Percentiles rank a stretch among this genome's conserved stretches.
These are phyloP conservation scores for Phorcus lineatus DNA, from an alignment of 2,888 invertebrate genomes.

Conservation along the genomic window DNA sequence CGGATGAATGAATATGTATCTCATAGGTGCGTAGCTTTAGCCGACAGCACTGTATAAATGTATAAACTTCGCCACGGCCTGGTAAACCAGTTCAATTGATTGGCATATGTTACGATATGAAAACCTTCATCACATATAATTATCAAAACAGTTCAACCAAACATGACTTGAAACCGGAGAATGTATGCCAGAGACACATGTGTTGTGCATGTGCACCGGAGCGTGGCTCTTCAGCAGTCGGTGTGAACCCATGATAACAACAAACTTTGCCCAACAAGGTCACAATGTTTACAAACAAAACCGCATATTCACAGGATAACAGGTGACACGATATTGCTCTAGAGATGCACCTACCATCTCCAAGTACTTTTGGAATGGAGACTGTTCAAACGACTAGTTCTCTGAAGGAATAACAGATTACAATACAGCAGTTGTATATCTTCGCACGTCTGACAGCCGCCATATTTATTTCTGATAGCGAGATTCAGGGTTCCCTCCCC, in stretches of 20 bases:
- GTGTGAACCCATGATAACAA: too few relatives aligned
- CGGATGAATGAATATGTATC: too few relatives aligned
- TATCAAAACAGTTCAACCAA: not conserved
- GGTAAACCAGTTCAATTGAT: too few relatives aligned
- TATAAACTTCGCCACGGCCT: too few relatives aligned
- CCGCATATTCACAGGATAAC: not conserved
- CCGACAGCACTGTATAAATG: too few relatives aligned
- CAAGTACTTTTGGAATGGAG: not conserved
- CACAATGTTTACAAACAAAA: not conserved
- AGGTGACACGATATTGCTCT: not conserved
- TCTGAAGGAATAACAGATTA: conserved; percentile 68
- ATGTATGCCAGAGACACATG: too few relatives aligned
- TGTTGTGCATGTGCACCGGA: not conserved
- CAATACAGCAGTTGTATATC: conserved; percentile 46
- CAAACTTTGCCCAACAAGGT: not conserved
- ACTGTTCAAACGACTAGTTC: conserved; percentile 54
- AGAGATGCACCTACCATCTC: conserved; percentile 25
- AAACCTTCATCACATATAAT: not conserved
- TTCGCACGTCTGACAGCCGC: conserved; percentile 64
- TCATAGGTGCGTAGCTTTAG: too few relatives aligned
- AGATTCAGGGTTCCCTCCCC: not conserved
- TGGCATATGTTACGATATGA: too few relatives aligned
- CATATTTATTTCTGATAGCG: conserved; percentile 50
- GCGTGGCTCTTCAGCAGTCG: not conserved
- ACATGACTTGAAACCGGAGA: too few relatives aligned